Percentiles rank a stretch among this genome's conserved stretches.
These are phyloP conservation scores for Lepidothrix coronata DNA, from an alignment of 2,113 vertebrate species.

Conservation along the genomic window DNA sequence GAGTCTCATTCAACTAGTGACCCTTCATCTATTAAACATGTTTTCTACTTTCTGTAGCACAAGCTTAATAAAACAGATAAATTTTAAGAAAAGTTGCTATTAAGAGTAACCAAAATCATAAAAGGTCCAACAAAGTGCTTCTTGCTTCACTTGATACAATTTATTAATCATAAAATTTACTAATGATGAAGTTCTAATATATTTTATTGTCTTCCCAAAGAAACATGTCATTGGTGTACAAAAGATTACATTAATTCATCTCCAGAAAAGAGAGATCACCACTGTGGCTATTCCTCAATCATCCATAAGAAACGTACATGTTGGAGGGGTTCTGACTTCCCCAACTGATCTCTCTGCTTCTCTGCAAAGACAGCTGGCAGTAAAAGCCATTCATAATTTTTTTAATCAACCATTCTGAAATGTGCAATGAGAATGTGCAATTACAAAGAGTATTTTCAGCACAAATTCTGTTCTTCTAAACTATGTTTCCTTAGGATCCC, in stretches of 20 bases:
- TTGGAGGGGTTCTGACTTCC: not conserved
- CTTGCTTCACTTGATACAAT: not conserved
- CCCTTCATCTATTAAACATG: not conserved
- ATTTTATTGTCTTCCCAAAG: not conserved
- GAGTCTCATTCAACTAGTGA: not conserved
- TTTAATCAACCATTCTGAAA: not conserved
- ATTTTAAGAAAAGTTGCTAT: not conserved
- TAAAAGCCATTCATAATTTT: not conserved
- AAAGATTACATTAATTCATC: not conserved
- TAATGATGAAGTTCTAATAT: not conserved
- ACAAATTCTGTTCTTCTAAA: not conserved
- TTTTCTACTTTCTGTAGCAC: not conserved
- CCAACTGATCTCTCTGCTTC: not conserved
- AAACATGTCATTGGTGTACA: not conserved
- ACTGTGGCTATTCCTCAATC: not conserved
- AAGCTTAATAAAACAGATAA: not conserved
- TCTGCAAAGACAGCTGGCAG: not conserved
- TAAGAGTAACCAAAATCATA: not conserved
- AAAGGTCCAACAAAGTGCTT: not conserved
- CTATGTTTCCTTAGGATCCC: not conserved
- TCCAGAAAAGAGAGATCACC: not conserved
- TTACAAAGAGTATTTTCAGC: not conserved
- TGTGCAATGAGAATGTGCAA: not conserved
- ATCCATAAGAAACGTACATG: fast-evolving
- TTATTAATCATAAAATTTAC: not conserved